These are phyloP conservation scores for Platichthys stellatus DNA, from an alignment of 2,113 vertebrate genomes.

Conservation along the genomic window DNA sequence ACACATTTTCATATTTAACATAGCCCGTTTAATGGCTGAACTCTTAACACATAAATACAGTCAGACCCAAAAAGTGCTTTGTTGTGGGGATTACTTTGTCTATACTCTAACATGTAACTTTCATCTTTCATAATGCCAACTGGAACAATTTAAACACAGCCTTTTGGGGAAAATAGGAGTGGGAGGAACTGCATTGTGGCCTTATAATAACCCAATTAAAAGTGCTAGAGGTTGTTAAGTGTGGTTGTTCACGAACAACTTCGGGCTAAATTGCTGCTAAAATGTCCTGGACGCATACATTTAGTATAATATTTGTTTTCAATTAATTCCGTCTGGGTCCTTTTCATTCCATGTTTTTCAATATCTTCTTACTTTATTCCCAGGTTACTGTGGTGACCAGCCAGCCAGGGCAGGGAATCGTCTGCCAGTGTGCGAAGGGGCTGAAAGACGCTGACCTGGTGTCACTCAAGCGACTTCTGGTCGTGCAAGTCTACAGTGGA, in stretches of 20 bases:
- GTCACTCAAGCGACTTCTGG: constrained; percentile 85
- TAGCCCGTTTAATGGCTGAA: too few species aligned
- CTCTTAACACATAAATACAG: constrained; percentile 13
- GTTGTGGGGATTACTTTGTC: constrained; percentile 14
- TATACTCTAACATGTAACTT: constrained; percentile 8
- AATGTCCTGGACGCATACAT: background rate
- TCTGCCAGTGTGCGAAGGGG: constrained; percentile 84
- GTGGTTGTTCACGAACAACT: background rate
- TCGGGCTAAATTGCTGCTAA: background rate
- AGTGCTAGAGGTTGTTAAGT: background rate
- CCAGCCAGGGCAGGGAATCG: constrained; percentile 80
- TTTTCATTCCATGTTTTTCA: too few species aligned
- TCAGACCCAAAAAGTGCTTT: constrained; percentile 44
- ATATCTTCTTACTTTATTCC: background rate
- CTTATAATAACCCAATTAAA: constrained; percentile 7
- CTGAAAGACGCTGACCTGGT: constrained; percentile 84
- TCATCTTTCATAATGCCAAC: constrained; percentile 3
- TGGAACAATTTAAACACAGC: constrained; percentile 6
- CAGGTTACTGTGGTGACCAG: constrained; percentile 92
- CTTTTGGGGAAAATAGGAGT: constrained; percentile 6
- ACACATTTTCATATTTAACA: too few species aligned
- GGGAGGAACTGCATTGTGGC: constrained; percentile 1
- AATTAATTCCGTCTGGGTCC: too few species aligned
- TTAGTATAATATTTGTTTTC: too few species aligned
- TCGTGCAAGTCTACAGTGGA: constrained; percentile 82